Conservation (phyloP, 2,113 vertebrate genomes). For the Mohoua ochrocephala region DNA sequence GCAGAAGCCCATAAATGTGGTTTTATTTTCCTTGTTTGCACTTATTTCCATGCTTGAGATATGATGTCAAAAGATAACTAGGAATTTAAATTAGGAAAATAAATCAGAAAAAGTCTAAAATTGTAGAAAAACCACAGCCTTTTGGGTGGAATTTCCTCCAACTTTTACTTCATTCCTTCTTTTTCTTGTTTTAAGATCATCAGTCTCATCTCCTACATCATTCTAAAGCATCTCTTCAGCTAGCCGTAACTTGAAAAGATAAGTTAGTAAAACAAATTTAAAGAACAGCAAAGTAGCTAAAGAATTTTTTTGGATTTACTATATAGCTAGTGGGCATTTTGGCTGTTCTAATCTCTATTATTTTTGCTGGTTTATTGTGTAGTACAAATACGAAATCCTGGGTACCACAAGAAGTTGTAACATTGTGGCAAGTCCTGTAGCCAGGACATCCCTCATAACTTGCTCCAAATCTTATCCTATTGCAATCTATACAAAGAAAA, state of each 20-base stretch:
- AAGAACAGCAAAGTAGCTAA: not conserved
- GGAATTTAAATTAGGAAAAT: not conserved
- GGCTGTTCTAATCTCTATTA: not conserved
- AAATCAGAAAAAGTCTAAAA: not conserved
- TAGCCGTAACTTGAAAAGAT: not conserved
- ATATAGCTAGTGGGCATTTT: rapidly evolving
- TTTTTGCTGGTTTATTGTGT: not conserved
- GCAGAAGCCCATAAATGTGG: not conserved
- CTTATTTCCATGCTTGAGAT: not conserved
- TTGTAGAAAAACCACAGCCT: rapidly evolving
- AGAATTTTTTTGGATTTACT: not conserved
- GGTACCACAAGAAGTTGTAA: not conserved
- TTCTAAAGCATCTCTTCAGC: not conserved
- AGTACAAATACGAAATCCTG: not conserved
- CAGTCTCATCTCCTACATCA: not conserved
- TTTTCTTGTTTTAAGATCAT: not conserved
- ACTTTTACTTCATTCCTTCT: not conserved
- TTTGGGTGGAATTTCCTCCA: not conserved
- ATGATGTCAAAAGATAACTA: not conserved
- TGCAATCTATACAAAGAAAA: not conserved
- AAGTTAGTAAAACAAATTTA: not conserved
- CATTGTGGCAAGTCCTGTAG: not conserved
- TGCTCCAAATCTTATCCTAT: not conserved
- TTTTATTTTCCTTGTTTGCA: not conserved
- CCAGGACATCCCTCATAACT: not conserved